Conservation (phyloP, 2,888 invertebrate species). For the Raillietiella orientalis region DNA sequence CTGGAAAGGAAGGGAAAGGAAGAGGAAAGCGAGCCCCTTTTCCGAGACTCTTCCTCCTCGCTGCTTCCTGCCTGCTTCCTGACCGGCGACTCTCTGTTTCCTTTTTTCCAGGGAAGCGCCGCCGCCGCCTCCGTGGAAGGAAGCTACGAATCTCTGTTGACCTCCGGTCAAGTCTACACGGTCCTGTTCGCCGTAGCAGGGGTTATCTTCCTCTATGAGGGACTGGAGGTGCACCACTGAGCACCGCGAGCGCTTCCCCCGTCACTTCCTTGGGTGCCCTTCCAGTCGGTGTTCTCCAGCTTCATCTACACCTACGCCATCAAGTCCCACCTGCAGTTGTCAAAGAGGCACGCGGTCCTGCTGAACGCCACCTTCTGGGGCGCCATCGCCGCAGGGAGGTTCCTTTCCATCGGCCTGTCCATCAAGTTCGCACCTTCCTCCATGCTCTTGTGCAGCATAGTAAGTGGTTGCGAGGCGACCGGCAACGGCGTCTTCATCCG, state of each 20-base stretch:
- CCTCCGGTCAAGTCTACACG: conserved; percentile 6
- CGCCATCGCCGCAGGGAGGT: conserved; percentile 14
- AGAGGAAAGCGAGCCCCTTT: too few species aligned
- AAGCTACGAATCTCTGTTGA: conserved; percentile 7
- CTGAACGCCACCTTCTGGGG: conserved; percentile 17
- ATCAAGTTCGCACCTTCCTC: conserved; percentile 13
- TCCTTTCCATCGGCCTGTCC: conserved; percentile 14
- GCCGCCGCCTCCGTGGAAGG: too few species aligned
- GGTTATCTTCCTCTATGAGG: conserved; percentile 15
- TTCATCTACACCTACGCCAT: conserved; percentile 15
- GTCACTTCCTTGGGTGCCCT: conserved; percentile 5
- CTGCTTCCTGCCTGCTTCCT: too few species aligned
- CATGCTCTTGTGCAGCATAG: conserved; percentile 15
- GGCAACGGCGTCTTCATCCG: background rate
- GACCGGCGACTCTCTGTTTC: too few species aligned
- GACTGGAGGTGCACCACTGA: conserved; percentile 13
- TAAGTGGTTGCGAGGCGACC: conserved; percentile 10
- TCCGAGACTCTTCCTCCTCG: too few species aligned
- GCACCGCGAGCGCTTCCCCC: too few species aligned
- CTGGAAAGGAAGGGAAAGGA: too few species aligned
- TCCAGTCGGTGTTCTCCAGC: conserved; percentile 15
- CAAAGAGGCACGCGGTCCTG: conserved; percentile 13
- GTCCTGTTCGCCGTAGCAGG: conserved; percentile 10
- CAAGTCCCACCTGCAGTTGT: conserved; percentile 11
- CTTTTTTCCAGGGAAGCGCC: too few species aligned